Percentiles rank a stretch among this genome's conserved stretches.
phyloP scores from a whole-genome alignment of 2,888 invertebrate genomes.

The Serripes groenlandicus region DNA sequence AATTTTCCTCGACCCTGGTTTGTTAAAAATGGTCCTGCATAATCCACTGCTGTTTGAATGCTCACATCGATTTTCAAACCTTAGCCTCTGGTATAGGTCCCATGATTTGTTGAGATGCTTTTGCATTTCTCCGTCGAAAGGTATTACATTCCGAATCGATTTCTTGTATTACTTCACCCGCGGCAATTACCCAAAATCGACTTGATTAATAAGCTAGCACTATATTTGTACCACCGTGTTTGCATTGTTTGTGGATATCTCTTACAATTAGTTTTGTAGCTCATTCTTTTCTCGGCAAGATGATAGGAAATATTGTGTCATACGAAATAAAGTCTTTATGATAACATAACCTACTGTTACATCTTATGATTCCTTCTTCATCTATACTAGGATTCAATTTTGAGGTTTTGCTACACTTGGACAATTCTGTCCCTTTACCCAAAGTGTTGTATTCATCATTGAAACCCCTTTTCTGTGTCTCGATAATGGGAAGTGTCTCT shows the following conservation, averaged over 20 bases:
- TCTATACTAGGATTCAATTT: too few relatives aligned
- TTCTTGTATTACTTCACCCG: conserved; percentile 49
- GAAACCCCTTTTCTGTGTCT: too few relatives aligned
- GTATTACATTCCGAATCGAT: conserved; percentile 33
- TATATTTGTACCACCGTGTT: conserved; percentile 42
- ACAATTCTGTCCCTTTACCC: too few relatives aligned
- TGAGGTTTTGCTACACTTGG: too few relatives aligned
- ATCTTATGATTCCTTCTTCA: too few relatives aligned
- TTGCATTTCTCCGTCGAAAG: conserved; percentile 31
- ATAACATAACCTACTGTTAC: too few relatives aligned
- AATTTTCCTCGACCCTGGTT: conserved; percentile 47
- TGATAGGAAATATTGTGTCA: too few relatives aligned
- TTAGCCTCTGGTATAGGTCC: conserved; percentile 36
- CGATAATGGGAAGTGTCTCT: too few relatives aligned
- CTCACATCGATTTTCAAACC: conserved; percentile 27
- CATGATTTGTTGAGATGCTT: conserved; percentile 38
- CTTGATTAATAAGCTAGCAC: conserved; percentile 32
- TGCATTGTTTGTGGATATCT: conserved; percentile 32
- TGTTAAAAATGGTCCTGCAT: not conserved
- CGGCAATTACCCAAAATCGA: conserved; percentile 55
- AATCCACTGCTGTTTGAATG: conserved; percentile 44
- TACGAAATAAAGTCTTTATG: too few relatives aligned
- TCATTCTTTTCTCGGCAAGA: too few relatives aligned
- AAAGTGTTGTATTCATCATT: too few relatives aligned
- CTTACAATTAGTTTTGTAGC: too few relatives aligned